Conservation (phyloP, 2,888 invertebrate species). For the Nebria salina region DNA sequence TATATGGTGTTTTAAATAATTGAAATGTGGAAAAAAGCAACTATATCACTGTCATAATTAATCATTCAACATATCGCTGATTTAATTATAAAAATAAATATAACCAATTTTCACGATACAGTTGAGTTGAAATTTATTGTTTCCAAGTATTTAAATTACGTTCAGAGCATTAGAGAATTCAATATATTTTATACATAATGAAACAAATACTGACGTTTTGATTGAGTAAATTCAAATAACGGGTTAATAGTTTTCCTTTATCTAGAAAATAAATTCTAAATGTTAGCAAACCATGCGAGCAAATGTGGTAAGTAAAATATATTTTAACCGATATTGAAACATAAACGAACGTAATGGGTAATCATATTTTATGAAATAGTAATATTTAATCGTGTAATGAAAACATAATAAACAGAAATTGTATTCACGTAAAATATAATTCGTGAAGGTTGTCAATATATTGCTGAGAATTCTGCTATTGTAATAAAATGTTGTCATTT, state of each 20-base stretch:
- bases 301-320: too few relatives aligned
- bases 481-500: not conserved
- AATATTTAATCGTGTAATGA: not conserved
- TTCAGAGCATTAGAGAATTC: not conserved
- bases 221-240: too few relatives aligned
- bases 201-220: too few relatives aligned
- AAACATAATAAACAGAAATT: not conserved
- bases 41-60: not conserved
- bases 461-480: not conserved
- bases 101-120: not conserved
- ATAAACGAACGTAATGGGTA: too few relatives aligned
- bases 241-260: too few relatives aligned
- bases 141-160: not conserved
- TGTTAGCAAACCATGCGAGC: too few relatives aligned
- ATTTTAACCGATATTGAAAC: too few relatives aligned
- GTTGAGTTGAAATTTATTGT: not conserved
- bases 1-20: not conserved
- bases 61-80: not conserved
- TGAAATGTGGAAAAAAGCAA: not conserved
- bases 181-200: not conserved
- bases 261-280: too few relatives aligned
- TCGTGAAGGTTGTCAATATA: not conserved
- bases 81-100: not conserved
- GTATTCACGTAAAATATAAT: not conserved
- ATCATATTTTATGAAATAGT: too few relatives aligned